These are phyloP conservation scores for Maconellicoccus hirsutus DNA, from an alignment of 1,140 invertebrate genomes.

Conservation along the genomic window DNA sequence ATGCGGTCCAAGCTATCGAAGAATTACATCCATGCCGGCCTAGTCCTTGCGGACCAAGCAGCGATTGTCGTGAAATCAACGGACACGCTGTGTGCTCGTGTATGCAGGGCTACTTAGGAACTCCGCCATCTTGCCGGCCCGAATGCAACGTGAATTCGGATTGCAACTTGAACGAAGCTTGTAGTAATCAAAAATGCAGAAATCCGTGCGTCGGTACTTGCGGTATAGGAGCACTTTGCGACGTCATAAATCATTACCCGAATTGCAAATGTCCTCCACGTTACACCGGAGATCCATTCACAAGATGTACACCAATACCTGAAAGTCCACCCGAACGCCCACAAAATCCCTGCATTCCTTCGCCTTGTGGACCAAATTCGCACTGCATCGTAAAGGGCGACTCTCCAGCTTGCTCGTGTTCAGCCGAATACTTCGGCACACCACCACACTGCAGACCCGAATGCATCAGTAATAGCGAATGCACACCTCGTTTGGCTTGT, in stretches of 20 bases:
- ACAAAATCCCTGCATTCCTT: constrained; percentile 40
- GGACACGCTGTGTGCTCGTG: constrained; percentile 52
- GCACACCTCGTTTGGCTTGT: constrained; percentile 41
- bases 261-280: constrained; percentile 38
- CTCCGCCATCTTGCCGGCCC: constrained; percentile 48
- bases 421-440: constrained; percentile 37
- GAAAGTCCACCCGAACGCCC: constrained; percentile 30
- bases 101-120: constrained; percentile 44
- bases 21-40: constrained; percentile 48
- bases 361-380: constrained; percentile 53
- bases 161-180: constrained; percentile 45
- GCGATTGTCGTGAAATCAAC: constrained; percentile 45
- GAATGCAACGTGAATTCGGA: constrained; percentile 50
- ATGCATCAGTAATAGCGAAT: constrained; percentile 43
- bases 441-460: constrained; percentile 43
- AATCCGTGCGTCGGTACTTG: constrained; percentile 52
- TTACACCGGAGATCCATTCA: constrained; percentile 35
- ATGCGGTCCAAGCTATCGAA: constrained; percentile 34
- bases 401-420: constrained; percentile 46
- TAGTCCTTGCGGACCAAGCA: constrained; percentile 58
- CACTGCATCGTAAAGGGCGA: constrained; percentile 45
- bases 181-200: constrained; percentile 45
- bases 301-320: constrained; percentile 30
- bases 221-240: constrained; percentile 39
- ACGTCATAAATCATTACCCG: constrained; percentile 50